Evolutionary conservation across 2,797 vertebrate genomes (phyloP).

Genomic region (Lindbergichthys nudifrons): DNA sequence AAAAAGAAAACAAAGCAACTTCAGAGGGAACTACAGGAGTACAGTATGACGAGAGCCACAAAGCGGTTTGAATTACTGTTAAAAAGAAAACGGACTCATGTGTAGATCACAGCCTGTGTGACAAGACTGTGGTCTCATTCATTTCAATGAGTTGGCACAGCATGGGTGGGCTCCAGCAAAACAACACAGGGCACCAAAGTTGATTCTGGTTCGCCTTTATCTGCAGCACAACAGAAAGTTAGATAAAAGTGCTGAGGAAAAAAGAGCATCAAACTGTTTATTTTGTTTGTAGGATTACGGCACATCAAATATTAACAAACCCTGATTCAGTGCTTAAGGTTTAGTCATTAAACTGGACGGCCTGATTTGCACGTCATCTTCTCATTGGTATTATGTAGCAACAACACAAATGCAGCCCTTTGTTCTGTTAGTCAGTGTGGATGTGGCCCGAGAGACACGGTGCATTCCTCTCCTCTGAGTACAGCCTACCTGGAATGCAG

Average conservation of each 20-base stretch:
- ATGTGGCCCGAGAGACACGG: slow-evolving; percentile 18
- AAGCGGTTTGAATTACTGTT: slow-evolving; percentile 34
- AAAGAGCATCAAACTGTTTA: neutral
- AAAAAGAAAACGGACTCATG: slow-evolving; percentile 4
- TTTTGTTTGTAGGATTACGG: no score
- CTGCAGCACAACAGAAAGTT: neutral
- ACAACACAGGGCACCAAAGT: neutral
- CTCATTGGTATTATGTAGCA: neutral
- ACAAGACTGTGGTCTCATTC: slow-evolving; percentile 36
- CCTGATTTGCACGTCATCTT: neutral
- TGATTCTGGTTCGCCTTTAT: slow-evolving; percentile 2
- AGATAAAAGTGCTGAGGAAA: neutral
- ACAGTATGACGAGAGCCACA: slow-evolving; percentile 28
- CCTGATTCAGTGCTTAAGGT: neutral
- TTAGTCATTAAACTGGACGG: neutral
- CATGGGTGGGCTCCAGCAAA: slow-evolving; percentile 14
- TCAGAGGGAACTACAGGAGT: slow-evolving; percentile 19
- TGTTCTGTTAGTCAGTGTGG: slow-evolving; percentile 25
- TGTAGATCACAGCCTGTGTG: slow-evolving; percentile 9
- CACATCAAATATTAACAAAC: neutral
- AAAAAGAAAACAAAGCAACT: slow-evolving; percentile 32
- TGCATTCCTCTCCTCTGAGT: slow-evolving; percentile 74
- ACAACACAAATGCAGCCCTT: slow-evolving; percentile 9
- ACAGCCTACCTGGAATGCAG: slow-evolving; percentile 74
- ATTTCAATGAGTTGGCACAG: slow-evolving; percentile 32